Evolutionary conservation across 2,113 vertebrate species (phyloP).

Genomic region (Lampris incognitus): DNA sequence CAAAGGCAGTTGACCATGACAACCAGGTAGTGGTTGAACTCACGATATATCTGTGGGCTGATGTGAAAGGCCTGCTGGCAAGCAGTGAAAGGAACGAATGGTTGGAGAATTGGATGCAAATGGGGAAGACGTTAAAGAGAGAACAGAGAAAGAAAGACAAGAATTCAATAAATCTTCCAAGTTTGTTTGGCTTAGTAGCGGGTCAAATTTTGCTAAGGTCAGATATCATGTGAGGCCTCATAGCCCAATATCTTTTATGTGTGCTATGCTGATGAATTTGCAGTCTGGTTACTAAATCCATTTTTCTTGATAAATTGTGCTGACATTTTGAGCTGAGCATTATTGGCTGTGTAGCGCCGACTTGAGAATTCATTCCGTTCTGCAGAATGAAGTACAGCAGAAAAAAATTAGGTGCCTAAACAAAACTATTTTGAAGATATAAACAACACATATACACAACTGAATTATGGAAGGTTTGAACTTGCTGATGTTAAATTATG

Average conservation of each 20-base stretch:
- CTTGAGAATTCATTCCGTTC: conserved; percentile 30
- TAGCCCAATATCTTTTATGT: not conserved
- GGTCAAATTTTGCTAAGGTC: not conserved
- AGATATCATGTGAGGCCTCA: not conserved
- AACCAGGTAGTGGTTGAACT: conserved; percentile 89
- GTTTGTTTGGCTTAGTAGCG: not conserved
- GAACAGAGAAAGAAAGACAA: not conserved
- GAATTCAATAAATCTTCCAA: not conserved
- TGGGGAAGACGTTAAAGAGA: not conserved
- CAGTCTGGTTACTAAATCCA: conserved; percentile 28
- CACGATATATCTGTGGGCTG: conserved; percentile 83
- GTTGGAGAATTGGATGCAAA: not conserved
- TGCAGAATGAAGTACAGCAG: too few relatives aligned
- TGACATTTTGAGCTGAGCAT: conserved; percentile 42
- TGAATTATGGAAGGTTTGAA: too few relatives aligned
- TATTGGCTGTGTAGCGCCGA: conserved; percentile 17
- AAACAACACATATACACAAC: too few relatives aligned
- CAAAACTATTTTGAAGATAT: too few relatives aligned
- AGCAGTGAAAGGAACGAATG: not conserved
- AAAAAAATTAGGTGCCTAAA: too few relatives aligned
- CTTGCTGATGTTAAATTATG: too few relatives aligned
- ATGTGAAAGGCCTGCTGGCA: conserved; percentile 83
- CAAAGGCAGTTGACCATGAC: conserved; percentile 91
- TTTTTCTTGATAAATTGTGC: conserved; percentile 41
- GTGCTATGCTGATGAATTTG: conserved; percentile 38